Percentiles rank a stretch among this genome's conserved stretches.
phyloP scores from a whole-genome alignment of 2,797 vertebrate genomes.

The Enteromius thamalakanensis region DNA sequence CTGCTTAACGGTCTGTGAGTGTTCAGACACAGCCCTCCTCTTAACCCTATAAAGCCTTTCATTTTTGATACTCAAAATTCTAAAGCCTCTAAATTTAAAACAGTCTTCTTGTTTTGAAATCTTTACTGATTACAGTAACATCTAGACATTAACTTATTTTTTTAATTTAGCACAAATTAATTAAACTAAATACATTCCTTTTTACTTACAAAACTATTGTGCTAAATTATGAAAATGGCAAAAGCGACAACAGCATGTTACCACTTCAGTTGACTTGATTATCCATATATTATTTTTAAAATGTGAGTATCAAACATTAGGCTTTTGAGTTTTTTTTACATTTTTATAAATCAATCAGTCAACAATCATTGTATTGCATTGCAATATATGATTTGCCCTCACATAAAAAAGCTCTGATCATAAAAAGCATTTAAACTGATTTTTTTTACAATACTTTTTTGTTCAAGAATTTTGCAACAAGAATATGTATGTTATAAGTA shows the following conservation, averaged over 20 bases:
- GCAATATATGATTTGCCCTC: background rate
- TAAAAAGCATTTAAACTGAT: too few species aligned
- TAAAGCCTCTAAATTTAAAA: background rate
- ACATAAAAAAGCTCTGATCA: background rate
- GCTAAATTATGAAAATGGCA: background rate
- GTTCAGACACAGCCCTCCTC: background rate
- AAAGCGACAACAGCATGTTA: background rate
- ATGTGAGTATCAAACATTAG: background rate
- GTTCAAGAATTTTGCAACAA: too few species aligned
- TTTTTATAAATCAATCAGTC: background rate
- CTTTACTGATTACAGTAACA: background rate
- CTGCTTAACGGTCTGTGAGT: background rate
- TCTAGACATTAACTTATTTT: background rate
- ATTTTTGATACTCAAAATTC: background rate
- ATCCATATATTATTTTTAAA: background rate
- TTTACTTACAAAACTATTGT: background rate
- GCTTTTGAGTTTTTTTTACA: background rate
- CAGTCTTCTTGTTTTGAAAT: background rate
- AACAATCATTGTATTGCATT: background rate
- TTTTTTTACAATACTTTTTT: too few species aligned
- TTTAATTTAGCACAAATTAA: background rate
- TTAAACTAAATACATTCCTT: background rate
- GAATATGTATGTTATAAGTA: too few species aligned
- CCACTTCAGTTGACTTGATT: background rate
- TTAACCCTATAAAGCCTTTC: background rate